These are phyloP conservation scores for Brachyptera risi DNA, from an alignment of 2,888 invertebrate species.

Conservation along the genomic window DNA sequence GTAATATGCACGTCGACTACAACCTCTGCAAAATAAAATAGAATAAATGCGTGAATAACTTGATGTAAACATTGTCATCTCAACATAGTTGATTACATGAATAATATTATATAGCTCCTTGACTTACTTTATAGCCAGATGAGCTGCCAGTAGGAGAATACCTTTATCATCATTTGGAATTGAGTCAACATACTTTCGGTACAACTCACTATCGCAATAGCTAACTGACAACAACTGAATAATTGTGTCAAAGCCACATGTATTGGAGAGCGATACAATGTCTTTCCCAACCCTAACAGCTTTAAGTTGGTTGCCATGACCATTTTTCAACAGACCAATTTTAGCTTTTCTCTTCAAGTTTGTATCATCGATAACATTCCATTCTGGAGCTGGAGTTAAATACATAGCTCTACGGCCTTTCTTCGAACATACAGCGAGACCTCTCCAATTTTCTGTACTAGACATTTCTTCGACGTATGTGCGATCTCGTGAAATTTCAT, in stretches of 20 bases:
- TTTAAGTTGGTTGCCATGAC: neutral
- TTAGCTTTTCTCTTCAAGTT: neutral
- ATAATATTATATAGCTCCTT: neutral
- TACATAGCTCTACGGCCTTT: neutral
- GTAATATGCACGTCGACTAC: neutral
- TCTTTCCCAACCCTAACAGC: neutral
- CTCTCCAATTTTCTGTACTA: constrained; percentile 7
- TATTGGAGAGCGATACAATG: neutral
- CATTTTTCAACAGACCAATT: constrained; percentile 7
- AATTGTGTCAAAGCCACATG: constrained; percentile 2
- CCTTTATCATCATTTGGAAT: neutral
- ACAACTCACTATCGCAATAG: constrained; percentile 10
- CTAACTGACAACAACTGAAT: neutral
- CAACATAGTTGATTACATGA: neutral
- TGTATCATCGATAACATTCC: neutral
- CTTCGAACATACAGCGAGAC: neutral
- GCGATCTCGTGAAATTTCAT: neutral
- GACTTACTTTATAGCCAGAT: neutral
- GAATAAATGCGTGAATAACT: neutral
- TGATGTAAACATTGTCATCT: neutral
- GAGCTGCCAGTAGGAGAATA: neutral
- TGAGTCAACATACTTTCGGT: neutral
- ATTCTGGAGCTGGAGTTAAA: constrained; percentile 4
- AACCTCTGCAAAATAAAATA: neutral
- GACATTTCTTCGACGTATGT: neutral